A percentile compares a stretch with the other conserved stretches of the same genome.
phyloP scores from a whole-genome alignment of 2,113 vertebrate genomes.

The Brachyhypopomus gauderio region DNA sequence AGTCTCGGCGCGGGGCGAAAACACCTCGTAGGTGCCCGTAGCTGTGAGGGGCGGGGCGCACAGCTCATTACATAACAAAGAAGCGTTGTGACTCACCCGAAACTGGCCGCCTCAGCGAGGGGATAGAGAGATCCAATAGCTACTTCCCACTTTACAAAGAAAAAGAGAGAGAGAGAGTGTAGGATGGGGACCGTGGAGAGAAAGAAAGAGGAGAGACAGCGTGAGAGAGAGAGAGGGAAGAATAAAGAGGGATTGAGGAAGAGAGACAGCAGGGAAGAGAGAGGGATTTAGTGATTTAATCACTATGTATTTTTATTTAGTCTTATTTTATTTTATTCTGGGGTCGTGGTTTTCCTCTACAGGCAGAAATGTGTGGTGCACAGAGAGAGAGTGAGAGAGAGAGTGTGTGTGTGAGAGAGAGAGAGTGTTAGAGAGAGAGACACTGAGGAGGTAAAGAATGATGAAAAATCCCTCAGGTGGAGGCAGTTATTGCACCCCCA shows the following conservation, averaged over 20 bases:
- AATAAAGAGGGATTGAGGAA: constrained; percentile 19
- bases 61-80: too few relatives aligned
- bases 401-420: constrained; percentile 13
- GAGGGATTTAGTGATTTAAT: background rate
- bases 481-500: constrained; percentile 11
- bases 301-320: too few relatives aligned
- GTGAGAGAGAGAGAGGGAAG: constrained; percentile 13
- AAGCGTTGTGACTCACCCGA: too few relatives aligned
- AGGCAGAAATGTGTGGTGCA: too few relatives aligned
- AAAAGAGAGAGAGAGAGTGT: background rate
- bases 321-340: too few relatives aligned
- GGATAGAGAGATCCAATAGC: background rate
- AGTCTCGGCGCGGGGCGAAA: too few relatives aligned
- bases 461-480: constrained; percentile 52
- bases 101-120: background rate
- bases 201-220: constrained; percentile 36
- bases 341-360: too few relatives aligned
- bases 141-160: background rate
- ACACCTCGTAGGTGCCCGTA: too few relatives aligned
- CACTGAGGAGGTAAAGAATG: constrained; percentile 34
- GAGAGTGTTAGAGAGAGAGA: background rate
- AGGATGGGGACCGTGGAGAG: background rate
- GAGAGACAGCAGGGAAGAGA: constrained; percentile 10
- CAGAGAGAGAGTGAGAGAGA: constrained; percentile 24
- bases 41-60: too few relatives aligned